Evolutionary conservation across 2,888 invertebrate species (phyloP), one percentile per base, ranked within the genome.

Genomic region (Zootermopsis nevadensis): DNA sequence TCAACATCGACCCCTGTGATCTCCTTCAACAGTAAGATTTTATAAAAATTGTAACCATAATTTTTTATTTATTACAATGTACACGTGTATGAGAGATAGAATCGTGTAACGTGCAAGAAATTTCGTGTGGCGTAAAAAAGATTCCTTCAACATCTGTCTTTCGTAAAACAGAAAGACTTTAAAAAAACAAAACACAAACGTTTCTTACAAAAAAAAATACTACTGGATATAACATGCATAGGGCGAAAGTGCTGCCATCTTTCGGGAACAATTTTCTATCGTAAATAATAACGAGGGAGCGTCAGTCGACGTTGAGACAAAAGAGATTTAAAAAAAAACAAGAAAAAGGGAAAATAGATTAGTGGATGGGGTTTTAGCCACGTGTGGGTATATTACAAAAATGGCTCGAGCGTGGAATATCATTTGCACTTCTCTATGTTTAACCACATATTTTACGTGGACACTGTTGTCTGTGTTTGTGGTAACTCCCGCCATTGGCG

Each of bases 101-200:
- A 60, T 60, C 27, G 3, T 60, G 2, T 19, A 60, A 60, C 60
- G 60, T 60, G 60, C 27, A 60, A n/a, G 60, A 60, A 60, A n/a
- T 60, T 27, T 60, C 8, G 4, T 60, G n/a, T 27, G 7, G n/a
- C 7, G n/a, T 8, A 24, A 22, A 53, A 60, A 60, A 60, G n/a
- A 60, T 1, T 7, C 27, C 69, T 69, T 69, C 69, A 4, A 22
- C 69, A 69, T 69, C 69, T 69, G 69, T 69, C 33, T 69, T 69
- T 69, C 33, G 33, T 69, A 69, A 69, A 69, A 69, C 69, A 69
- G 12, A 33, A n/a, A 69, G 33, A 69, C 69, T 69, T 67, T 27
- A 69, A 7, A 69, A 7, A 69, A 69, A 69, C 33, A 69, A 69
- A 69, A 69, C 69, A 69, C n/a, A 60, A 60, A 60, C 4, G 8